These are phyloP conservation scores for Poecilia picta DNA, from an alignment of 2,797 vertebrate genomes.

Conservation along the genomic window DNA sequence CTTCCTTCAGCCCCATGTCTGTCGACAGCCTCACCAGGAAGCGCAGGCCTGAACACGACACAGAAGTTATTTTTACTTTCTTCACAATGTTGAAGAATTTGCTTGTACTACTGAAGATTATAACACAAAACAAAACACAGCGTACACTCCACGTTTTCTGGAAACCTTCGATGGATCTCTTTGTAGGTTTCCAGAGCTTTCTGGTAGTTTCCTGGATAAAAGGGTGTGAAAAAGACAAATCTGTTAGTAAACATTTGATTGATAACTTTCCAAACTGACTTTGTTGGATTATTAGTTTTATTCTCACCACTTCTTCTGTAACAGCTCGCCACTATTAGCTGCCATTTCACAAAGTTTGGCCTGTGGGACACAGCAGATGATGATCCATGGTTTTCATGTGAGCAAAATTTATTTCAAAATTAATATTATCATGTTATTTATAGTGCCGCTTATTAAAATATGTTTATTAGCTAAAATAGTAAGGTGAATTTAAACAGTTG, in stretches of 20 bases:
- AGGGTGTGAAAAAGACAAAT: background rate
- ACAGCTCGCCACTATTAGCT: constrained; percentile 96
- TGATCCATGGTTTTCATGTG: background rate
- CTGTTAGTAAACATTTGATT: background rate
- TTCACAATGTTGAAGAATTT: background rate
- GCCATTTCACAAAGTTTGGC: constrained; percentile 94
- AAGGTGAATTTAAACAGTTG: background rate
- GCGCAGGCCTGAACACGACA: constrained; percentile 83
- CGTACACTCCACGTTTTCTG: constrained; percentile 96
- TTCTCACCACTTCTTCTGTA: constrained; percentile 93
- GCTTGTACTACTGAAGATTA: background rate
- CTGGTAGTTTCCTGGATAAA: constrained; percentile 91
- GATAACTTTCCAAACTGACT: background rate
- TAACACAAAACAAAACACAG: constrained; percentile 10
- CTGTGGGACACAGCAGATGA: constrained; percentile 70
- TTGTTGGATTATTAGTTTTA: background rate
- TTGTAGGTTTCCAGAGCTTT: constrained; percentile 95
- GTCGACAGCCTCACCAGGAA: constrained; percentile 94
- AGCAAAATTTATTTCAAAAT: background rate
- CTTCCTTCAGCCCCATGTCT: constrained; percentile 94
- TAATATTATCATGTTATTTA: background rate
- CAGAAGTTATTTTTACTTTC: background rate
- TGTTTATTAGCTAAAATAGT: background rate
- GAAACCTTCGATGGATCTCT: constrained; percentile 93
- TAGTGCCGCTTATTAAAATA: background rate